Evolutionary conservation across 2,113 vertebrate genomes (phyloP), one percentile per base, ranked within the genome.

Genomic region (Gymnarchus niloticus): DNA sequence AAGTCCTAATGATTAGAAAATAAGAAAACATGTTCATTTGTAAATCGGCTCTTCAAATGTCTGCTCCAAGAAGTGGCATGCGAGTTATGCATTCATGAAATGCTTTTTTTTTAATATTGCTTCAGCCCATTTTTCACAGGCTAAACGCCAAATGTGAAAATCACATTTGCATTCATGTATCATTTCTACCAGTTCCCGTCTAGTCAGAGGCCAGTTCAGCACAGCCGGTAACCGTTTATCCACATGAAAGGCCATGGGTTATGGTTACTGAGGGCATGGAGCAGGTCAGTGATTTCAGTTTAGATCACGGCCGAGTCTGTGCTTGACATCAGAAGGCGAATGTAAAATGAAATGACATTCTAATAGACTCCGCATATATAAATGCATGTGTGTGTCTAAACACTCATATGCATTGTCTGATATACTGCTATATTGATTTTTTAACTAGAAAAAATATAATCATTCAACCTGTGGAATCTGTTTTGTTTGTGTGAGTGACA

Each of bases 81-180:
- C 65, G 65, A 73, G 33, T 73, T 73, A 73, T 73, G 33, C 41
- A 73, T 73, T 73, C 65, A 73, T 73, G 65, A 73, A 73, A 73
- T 73, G 41, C 65, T 2, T 41, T 28, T 73, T 73, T 73, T 73
- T 73, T 19, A 37, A 73, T 10, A 73, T 73, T 73, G 41, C 33
- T 73, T 33, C 33, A 33, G 41, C 65, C 41, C 65, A 73, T 73
- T 73, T 73, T 33, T 73, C 65, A 73, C 65, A 41, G 65, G 65
- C 65, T 37, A 73, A 73, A 73, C 65, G 28, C 14, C 65, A 37
- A 73, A 73, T 41, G 65, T 41, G 65, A 41, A 73, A 73, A 73
- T 73, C 33, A 2, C 1, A 33, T 73, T 73, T 73, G 33, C 65
- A 73, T 37, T 73, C 65, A 73, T 41, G 65, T 6, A 73, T 73